Conservation (phyloP, 2,888 invertebrate species). For the Drosophila falleni region DNA sequence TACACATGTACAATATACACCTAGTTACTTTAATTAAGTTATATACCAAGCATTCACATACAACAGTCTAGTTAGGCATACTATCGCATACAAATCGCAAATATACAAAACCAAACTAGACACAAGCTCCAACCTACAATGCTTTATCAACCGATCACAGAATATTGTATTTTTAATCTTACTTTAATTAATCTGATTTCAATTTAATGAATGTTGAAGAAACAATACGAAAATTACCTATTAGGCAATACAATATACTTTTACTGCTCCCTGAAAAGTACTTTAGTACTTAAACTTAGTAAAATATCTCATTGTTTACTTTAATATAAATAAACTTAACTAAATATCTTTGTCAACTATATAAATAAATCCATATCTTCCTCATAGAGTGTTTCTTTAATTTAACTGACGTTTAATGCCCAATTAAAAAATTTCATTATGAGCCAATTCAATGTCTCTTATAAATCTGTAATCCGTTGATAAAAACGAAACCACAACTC, state of each 20-base stretch:
- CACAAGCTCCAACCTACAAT: slow-evolving; percentile 2
- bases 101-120: slow-evolving; percentile 52
- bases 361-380: no score
- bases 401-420: not conserved
- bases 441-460: not conserved
- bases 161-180: not conserved
- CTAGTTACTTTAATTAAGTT: slow-evolving; percentile 26
- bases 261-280: not conserved
- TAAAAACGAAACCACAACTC: slow-evolving; percentile 3
- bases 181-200: not conserved
- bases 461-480: slow-evolving; percentile 28
- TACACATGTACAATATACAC: slow-evolving; percentile 35
- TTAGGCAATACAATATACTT: not conserved
- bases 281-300: not conserved
- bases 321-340: no score
- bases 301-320: no score
- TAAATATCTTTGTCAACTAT: no score
- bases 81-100: slow-evolving; percentile 16
- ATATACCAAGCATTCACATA: slow-evolving; percentile 50
- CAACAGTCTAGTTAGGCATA: slow-evolving; percentile 59
- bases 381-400: not conserved
- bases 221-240: not conserved
- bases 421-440: no score
- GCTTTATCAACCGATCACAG: slow-evolving; percentile 16
- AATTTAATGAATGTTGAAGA: not conserved